These are phyloP conservation scores for Sylvilagus bachmani DNA, from an alignment of 2,113 vertebrate species.

Conservation along the genomic window DNA sequence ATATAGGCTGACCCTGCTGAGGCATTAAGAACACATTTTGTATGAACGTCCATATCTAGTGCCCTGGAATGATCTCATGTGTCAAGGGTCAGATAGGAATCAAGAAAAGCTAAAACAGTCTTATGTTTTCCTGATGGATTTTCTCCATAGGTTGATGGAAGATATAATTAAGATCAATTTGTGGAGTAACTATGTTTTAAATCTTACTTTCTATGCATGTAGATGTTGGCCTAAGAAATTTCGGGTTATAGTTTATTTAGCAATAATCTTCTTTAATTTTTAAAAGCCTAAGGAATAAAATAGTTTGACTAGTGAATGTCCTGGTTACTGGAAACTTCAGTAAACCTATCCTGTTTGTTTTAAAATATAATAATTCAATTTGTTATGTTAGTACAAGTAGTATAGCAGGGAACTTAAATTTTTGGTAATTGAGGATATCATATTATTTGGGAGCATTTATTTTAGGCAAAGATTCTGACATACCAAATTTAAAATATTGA, in stretches of 20 bases:
- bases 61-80: background rate
- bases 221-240: slow-evolving; percentile 6
- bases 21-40: rapidly evolving
- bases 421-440: background rate
- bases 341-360: slow-evolving; percentile 49
- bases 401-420: slow-evolving; percentile 6
- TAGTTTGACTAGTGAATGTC: background rate
- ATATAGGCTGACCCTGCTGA: background rate
- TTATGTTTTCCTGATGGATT: background rate
- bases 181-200: background rate
- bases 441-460: background rate
- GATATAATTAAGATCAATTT: background rate
- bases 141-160: background rate
- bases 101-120: background rate
- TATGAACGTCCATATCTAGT: background rate
- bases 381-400: background rate
- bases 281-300: slow-evolving; percentile 1
- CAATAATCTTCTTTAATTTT: slow-evolving; percentile 2
- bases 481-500: slow-evolving; percentile 46
- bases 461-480: slow-evolving; percentile 30
- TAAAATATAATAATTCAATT: background rate
- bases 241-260: slow-evolving; percentile 47
- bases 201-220: background rate
- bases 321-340: slow-evolving; percentile 30
- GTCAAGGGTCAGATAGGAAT: background rate